Conservation (phyloP, 2,113 vertebrate species). For the Centropus unirufus region DNA sequence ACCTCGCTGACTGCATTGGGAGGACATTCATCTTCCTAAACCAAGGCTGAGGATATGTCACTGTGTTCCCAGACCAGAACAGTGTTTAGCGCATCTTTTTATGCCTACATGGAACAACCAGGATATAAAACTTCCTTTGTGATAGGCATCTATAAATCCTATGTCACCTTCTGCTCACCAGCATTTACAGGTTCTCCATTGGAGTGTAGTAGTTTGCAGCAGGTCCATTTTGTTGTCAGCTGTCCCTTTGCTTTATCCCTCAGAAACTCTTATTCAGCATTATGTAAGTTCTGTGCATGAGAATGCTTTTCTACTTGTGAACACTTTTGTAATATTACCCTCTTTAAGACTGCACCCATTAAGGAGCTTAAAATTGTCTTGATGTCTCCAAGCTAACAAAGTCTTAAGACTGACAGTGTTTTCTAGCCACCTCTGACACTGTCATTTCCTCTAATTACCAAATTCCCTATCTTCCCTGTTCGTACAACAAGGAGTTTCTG, state of each 20-base stretch:
- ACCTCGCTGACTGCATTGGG: background rate
- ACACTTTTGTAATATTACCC: background rate
- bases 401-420: background rate
- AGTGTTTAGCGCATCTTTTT: background rate
- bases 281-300: background rate
- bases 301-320: background rate
- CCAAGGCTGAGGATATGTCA: fast-evolving
- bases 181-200: background rate
- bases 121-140: background rate
- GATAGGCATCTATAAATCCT: background rate
- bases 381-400: background rate
- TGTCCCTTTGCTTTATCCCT: background rate
- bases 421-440: background rate
- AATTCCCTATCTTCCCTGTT: background rate
- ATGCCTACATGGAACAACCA: background rate
- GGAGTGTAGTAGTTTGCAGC: background rate
- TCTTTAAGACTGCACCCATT: background rate
- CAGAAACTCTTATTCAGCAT: background rate
- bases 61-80: background rate
- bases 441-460: background rate
- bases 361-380: background rate
- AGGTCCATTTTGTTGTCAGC: background rate
- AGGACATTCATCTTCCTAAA: background rate
- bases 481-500: background rate
- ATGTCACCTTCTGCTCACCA: background rate